Conservation (phyloP, 1,140 invertebrate species). For the Oedothorax gibbosus region DNA sequence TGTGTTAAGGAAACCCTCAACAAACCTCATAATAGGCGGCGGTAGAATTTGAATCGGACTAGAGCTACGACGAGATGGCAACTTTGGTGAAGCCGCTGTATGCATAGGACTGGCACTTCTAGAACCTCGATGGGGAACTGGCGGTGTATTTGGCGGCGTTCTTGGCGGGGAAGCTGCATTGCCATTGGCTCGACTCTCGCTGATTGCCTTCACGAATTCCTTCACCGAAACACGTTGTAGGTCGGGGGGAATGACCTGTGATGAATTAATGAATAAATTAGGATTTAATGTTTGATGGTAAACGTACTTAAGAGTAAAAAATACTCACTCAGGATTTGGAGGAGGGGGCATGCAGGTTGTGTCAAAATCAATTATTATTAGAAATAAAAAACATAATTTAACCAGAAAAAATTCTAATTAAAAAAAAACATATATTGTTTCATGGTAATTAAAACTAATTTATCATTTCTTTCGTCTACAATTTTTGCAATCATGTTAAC, state of each 20-base stretch:
- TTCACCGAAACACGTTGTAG: slow-evolving; percentile 82
- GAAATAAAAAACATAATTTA: no score
- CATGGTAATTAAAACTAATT: no score
- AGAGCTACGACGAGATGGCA: slow-evolving; percentile 53
- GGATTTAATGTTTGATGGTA: background rate
- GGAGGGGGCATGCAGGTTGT: no score
- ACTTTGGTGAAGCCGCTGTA: slow-evolving; percentile 58
- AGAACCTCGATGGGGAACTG: slow-evolving; percentile 68
- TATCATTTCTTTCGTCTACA: no score
- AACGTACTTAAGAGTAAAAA: no score
- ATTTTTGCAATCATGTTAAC: no score
- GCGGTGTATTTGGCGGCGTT: slow-evolving; percentile 75
- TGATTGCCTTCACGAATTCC: slow-evolving; percentile 83
- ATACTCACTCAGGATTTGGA: background rate
- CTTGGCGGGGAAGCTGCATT: slow-evolving; percentile 78
- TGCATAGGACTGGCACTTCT: slow-evolving; percentile 76
- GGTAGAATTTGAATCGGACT: slow-evolving; percentile 47
- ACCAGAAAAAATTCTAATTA: no score
- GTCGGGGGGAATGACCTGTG: slow-evolving; percentile 73
- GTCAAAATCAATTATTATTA: no score
- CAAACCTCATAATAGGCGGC: slow-evolving; percentile 27
- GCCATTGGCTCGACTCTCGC: slow-evolving; percentile 81
- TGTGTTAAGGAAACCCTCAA: no score
- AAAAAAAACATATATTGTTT: no score
- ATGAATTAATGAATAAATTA: slow-evolving; percentile 66